phyloP scores from a whole-genome alignment of 2,113 vertebrate species.

The Phalacrocorax pelagicus region DNA sequence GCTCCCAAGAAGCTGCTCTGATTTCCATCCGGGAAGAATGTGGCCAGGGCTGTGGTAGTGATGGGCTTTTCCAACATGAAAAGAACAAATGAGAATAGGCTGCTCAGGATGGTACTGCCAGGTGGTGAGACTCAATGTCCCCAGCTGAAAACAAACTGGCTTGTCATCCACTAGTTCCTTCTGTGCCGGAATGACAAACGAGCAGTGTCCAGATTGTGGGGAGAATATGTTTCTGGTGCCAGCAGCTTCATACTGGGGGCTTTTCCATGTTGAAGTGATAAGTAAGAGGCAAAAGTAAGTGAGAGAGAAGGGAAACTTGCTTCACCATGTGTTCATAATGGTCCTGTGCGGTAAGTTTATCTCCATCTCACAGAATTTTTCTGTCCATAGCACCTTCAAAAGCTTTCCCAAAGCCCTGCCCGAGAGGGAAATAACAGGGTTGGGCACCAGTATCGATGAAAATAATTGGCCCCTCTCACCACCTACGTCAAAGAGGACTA shows the following conservation, averaged over 20 bases:
- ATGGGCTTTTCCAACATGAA: neutral
- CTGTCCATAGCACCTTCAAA: constrained; percentile 29
- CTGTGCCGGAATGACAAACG: neutral
- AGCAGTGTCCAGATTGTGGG: neutral
- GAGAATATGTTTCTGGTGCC: neutral
- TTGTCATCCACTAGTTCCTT: neutral
- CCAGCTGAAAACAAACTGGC: neutral
- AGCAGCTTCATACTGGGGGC: neutral
- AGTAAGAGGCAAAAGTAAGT: neutral
- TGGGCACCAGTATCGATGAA: neutral
- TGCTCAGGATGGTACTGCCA: neutral
- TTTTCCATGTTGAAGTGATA: neutral
- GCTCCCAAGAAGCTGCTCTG: neutral
- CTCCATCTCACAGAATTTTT: constrained; percentile 25
- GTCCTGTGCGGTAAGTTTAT: neutral
- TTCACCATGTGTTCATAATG: neutral
- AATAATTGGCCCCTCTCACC: neutral
- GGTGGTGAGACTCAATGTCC: neutral
- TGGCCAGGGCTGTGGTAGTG: neutral
- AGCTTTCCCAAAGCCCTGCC: constrained; percentile 35
- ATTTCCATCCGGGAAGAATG: neutral
- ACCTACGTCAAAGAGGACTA: neutral
- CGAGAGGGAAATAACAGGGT: neutral
- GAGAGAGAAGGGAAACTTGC: neutral
- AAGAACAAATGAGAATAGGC: neutral